These are phyloP conservation scores for Chascanopsetta lugubris DNA, from an alignment of 2,113 vertebrate species.

Conservation along the genomic window DNA sequence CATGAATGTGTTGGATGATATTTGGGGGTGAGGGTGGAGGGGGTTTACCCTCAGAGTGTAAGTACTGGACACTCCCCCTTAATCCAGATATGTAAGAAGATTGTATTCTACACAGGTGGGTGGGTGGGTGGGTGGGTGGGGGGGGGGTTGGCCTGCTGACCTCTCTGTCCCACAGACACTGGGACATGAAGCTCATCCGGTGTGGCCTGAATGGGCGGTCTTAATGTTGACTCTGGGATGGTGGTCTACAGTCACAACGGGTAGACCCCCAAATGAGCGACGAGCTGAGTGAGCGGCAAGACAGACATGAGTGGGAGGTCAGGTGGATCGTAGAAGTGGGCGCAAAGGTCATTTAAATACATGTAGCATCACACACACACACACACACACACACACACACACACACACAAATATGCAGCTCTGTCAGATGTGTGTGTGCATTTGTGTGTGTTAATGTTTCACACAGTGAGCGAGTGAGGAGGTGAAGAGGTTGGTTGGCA, in stretches of 20 bases:
- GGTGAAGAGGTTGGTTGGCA: neutral
- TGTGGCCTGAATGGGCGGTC: slow-evolving; percentile 46
- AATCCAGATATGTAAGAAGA: slow-evolving; percentile 74
- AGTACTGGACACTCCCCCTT: slow-evolving; percentile 59
- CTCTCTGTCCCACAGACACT: slow-evolving; percentile 42
- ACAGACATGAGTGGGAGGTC: too few relatives aligned
- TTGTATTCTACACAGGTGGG: slow-evolving; percentile 46
- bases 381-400: too few relatives aligned
- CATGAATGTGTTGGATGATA: slow-evolving; percentile 30
- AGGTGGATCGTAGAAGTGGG: too few relatives aligned
- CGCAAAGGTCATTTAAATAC: too few relatives aligned
- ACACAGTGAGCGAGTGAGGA: neutral
- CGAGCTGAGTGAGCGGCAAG: too few relatives aligned
- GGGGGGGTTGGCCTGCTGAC: slow-evolving; percentile 43
- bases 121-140: slow-evolving; percentile 8
- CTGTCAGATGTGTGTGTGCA: too few relatives aligned
- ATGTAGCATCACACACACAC: too few relatives aligned
- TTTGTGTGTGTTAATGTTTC: neutral
- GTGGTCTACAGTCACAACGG: too few relatives aligned
- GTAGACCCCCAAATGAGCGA: too few relatives aligned
- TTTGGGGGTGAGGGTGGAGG: neutral
- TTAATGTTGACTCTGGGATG: too few relatives aligned
- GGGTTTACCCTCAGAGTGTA: slow-evolving; percentile 58
- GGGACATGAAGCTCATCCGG: slow-evolving; percentile 38
- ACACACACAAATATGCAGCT: too few relatives aligned